These are phyloP conservation scores for Rhodophaea formosa DNA, from an alignment of 2,888 invertebrate genomes.

Conservation along the genomic window DNA sequence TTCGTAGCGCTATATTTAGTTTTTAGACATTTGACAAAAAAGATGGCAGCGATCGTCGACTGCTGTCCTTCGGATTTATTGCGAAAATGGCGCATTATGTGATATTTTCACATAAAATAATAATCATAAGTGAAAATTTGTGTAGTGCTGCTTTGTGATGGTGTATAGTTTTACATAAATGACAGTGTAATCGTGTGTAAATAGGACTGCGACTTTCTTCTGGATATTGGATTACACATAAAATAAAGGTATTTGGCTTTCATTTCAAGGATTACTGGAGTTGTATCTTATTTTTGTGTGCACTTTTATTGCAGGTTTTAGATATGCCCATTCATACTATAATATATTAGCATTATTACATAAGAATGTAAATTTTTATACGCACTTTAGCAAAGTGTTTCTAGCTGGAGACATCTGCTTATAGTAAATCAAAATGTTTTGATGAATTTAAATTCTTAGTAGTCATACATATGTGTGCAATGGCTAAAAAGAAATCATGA, in stretches of 20 bases:
- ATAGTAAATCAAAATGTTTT: background rate
- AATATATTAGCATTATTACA: constrained; percentile 59
- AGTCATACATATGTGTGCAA: constrained; percentile 39
- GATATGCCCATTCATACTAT: constrained; percentile 23
- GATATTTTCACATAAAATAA: constrained; percentile 75
- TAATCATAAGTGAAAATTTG: constrained; percentile 74
- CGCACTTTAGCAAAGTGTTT: constrained; percentile 30
- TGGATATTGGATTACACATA: constrained; percentile 80
- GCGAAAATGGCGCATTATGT: constrained; percentile 79
- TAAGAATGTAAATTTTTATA: constrained; percentile 54
- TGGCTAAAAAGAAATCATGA: constrained; percentile 36
- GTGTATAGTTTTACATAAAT: constrained; percentile 71
- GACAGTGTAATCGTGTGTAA: constrained; percentile 74
- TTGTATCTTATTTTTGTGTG: constrained; percentile 33
- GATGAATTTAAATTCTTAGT: constrained; percentile 30
- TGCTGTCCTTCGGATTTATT: constrained; percentile 75
- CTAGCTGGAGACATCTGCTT: constrained; percentile 20
- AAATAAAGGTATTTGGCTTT: constrained; percentile 76
- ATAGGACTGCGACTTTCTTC: constrained; percentile 73
- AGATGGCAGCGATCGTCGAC: constrained; percentile 80
- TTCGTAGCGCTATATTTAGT: constrained; percentile 79
- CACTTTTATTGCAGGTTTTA: constrained; percentile 26
- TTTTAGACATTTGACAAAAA: constrained; percentile 81
- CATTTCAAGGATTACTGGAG: constrained; percentile 55
- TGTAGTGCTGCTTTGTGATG: constrained; percentile 78